Evolutionary conservation across 2,113 vertebrate genomes (phyloP).

Genomic region (Hirundichthys speculiger): DNA sequence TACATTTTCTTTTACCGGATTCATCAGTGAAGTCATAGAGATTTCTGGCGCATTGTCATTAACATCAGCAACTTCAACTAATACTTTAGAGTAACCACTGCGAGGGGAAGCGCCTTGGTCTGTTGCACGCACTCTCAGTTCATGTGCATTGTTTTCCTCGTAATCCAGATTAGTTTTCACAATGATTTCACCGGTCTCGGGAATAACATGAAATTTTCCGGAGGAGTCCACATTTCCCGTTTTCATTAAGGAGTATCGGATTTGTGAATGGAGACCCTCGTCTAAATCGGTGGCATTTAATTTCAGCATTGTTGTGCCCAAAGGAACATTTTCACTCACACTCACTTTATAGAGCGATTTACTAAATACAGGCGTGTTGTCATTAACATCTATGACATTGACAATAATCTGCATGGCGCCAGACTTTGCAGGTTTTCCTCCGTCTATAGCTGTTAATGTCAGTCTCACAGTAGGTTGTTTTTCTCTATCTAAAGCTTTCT

Average conservation of each 20-base stretch:
- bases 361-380: conserved; percentile 82
- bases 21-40: conserved; percentile 81
- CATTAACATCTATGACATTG: conserved; percentile 82
- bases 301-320: conserved; percentile 65
- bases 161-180: conserved; percentile 75
- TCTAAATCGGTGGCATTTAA: conserved; percentile 80
- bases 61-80: conserved; percentile 86
- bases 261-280: conserved; percentile 72
- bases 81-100: conserved; percentile 78
- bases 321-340: conserved; percentile 67
- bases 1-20: conserved; percentile 81
- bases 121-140: conserved; percentile 63
- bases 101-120: conserved; percentile 65
- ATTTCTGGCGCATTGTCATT: conserved; percentile 90
- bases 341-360: conserved; percentile 72
- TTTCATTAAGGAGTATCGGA: conserved; percentile 64
- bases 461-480: conserved; percentile 66
- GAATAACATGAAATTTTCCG: conserved; percentile 76
- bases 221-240: conserved; percentile 69
- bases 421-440: conserved; percentile 71
- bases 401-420: conserved; percentile 74
- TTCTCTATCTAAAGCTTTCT: conserved; percentile 82
- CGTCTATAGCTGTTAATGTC: conserved; percentile 73
- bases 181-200: conserved; percentile 79
- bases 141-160: conserved; percentile 74